Evolutionary conservation across 1,140 invertebrate genomes (phyloP).

Genomic region (Stegodyphus mimosarum): DNA sequence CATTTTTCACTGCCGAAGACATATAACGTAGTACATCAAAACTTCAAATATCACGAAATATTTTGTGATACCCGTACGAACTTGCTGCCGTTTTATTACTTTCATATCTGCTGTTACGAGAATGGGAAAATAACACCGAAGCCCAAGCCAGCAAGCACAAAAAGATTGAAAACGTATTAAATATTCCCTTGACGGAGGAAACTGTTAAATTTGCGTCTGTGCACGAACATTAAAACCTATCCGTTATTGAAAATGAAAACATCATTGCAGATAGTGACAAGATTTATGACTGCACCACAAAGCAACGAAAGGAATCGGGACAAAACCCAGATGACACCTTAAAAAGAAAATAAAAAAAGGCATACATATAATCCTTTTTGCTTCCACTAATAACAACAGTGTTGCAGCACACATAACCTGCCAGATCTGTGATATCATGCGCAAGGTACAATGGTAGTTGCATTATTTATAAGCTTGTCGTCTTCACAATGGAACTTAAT

Average conservation of each 20-base stretch:
- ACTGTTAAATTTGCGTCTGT: neutral
- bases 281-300: neutral
- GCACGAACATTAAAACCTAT: neutral
- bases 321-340: neutral
- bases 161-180: neutral
- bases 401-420: conserved; percentile 4
- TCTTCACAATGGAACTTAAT: conserved; percentile 45
- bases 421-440: conserved; percentile 26
- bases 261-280: conserved; percentile 4
- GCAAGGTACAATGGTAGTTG: conserved; percentile 16
- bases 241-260: neutral
- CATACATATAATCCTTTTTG: conserved; percentile 10
- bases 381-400: conserved; percentile 22
- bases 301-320: neutral
- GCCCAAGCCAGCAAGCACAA: too few relatives aligned
- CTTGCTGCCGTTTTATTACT: too few relatives aligned
- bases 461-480: conserved; percentile 43
- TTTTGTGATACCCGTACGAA: too few relatives aligned
- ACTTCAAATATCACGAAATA: too few relatives aligned
- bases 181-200: neutral
- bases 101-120: conserved; percentile 5
- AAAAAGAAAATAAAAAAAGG: conserved; percentile 3
- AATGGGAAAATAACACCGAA: neutral
- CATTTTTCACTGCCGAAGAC: too few relatives aligned
- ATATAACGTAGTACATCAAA: too few relatives aligned